Conservation (phyloP, 2,888 invertebrate genomes). For the Polia nebulosa region DNA sequence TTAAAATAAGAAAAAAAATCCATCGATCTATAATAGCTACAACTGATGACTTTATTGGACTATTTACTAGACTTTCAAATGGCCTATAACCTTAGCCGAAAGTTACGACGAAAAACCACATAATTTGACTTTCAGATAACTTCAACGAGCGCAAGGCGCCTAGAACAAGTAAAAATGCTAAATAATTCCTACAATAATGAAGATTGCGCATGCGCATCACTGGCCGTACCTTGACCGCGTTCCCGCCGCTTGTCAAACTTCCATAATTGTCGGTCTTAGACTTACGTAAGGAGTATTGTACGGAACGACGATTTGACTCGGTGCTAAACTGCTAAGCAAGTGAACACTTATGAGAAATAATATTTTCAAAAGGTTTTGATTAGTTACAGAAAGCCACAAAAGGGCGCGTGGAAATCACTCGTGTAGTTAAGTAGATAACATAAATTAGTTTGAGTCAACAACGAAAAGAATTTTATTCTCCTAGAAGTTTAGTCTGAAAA, state of each 20-base stretch:
- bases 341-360: constrained; percentile 13
- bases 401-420: not conserved
- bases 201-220: constrained; percentile 61
- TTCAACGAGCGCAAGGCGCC: constrained; percentile 25
- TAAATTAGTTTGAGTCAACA: too few species aligned
- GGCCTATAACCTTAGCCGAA: not conserved
- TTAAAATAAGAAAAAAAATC: too few species aligned
- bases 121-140: constrained; percentile 43
- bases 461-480: too few species aligned
- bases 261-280: constrained; percentile 70
- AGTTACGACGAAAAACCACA: not conserved
- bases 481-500: too few species aligned
- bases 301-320: constrained; percentile 40
- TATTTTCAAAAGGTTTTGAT: not conserved
- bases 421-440: not conserved
- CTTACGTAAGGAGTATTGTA: constrained; percentile 70
- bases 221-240: constrained; percentile 74
- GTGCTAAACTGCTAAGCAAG: constrained; percentile 25
- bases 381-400: not conserved
- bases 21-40: too few species aligned
- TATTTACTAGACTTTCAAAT: not conserved
- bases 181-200: constrained; percentile 60
- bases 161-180: constrained; percentile 52
- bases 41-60: not conserved
- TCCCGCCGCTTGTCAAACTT: constrained; percentile 69